Conservation (phyloP, 2,797 vertebrate species). For the Geotrypetes seraphini region DNA sequence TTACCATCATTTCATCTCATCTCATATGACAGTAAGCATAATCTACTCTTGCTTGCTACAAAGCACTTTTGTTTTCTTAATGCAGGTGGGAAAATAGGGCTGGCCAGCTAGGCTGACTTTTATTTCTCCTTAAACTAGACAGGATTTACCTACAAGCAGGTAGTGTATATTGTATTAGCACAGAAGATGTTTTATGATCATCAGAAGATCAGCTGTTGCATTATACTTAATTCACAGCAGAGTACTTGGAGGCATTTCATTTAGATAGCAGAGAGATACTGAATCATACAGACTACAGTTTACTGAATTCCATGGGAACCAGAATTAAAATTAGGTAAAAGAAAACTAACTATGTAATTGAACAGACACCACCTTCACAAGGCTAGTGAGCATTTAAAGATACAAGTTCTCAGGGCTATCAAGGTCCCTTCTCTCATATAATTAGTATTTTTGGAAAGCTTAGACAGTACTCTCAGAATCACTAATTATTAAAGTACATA, state of each 20-base stretch:
- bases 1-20: constrained; percentile 45
- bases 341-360: too few relatives aligned
- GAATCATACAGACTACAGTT: too few relatives aligned
- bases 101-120: constrained; percentile 27
- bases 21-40: constrained; percentile 51
- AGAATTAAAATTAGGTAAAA: too few relatives aligned
- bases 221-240: background rate
- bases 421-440: too few relatives aligned
- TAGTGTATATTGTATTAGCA: background rate
- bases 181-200: background rate
- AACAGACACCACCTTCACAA: too few relatives aligned
- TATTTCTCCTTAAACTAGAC: constrained; percentile 21
- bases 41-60: constrained; percentile 37
- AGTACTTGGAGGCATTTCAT: background rate
- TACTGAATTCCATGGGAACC: too few relatives aligned
- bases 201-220: background rate
- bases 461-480: too few relatives aligned
- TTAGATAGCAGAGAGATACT: too few relatives aligned
- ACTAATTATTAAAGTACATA: too few relatives aligned
- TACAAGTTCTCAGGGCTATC: too few relatives aligned
- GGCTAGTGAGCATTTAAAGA: too few relatives aligned
- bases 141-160: background rate
- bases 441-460: too few relatives aligned
- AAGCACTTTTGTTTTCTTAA: constrained; percentile 47
- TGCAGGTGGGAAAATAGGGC: constrained; percentile 52